Conservation (phyloP, 2,113 vertebrate species). For the Mungos mungo region DNA sequence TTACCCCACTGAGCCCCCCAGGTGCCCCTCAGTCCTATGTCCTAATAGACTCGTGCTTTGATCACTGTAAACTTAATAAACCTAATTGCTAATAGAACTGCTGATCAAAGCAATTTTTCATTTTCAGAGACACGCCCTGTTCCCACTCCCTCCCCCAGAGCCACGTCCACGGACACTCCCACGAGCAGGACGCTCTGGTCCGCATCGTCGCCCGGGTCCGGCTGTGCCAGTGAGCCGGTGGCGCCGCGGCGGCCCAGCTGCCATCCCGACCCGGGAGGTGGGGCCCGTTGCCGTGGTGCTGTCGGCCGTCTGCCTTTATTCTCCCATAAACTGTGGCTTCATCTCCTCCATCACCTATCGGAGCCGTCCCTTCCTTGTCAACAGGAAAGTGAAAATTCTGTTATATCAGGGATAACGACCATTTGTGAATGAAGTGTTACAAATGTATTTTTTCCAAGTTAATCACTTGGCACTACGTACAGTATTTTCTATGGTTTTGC, state of each 20-base stretch:
- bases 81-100: not conserved
- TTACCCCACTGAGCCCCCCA: too few relatives aligned
- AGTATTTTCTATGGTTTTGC: not conserved
- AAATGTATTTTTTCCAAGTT: not conserved
- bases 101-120: not conserved
- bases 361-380: not conserved
- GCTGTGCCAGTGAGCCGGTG: too few relatives aligned
- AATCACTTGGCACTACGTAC: not conserved
- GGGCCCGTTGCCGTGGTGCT: accelerated
- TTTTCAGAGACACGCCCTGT: not conserved
- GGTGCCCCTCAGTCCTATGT: too few relatives aligned
- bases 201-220: too few relatives aligned
- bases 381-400: not conserved
- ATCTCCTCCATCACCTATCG: not conserved
- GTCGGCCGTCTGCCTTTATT: not conserved
- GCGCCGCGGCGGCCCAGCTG: not conserved
- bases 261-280: not conserved
- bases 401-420: not conserved
- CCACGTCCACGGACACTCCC: accelerated
- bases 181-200: not conserved
- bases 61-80: too few relatives aligned
- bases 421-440: not conserved
- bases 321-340: not conserved
- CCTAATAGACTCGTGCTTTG: not conserved
- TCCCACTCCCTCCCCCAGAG: not conserved